Evolutionary conservation across 1,140 invertebrate species (phyloP).

Genomic region (Anthonomus grandis): DNA sequence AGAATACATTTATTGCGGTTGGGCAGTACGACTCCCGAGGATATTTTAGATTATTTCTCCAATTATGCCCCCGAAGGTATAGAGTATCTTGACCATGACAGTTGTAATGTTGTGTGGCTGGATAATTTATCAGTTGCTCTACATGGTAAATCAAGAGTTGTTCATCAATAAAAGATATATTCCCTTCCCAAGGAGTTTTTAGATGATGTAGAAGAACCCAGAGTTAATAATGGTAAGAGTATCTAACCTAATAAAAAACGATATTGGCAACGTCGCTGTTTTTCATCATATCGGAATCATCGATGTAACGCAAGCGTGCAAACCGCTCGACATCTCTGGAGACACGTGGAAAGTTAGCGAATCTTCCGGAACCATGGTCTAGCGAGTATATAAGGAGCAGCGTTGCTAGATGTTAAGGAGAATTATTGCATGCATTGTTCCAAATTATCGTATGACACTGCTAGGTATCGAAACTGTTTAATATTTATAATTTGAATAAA

Average conservation of each 20-base stretch:
- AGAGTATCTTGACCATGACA: slow-evolving; percentile 78
- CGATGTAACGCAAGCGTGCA: too few relatives aligned
- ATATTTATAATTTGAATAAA: too few relatives aligned
- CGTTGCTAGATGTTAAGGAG: too few relatives aligned
- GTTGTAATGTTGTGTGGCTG: slow-evolving; percentile 78
- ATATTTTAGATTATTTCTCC: slow-evolving; percentile 75
- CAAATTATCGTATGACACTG: too few relatives aligned
- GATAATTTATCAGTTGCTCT: slow-evolving; percentile 69
- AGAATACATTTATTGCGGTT: slow-evolving; percentile 74
- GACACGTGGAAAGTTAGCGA: too few relatives aligned
- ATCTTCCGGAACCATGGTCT: too few relatives aligned
- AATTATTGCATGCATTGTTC: too few relatives aligned
- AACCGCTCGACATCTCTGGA: too few relatives aligned
- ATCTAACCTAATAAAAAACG: slow-evolving; percentile 41
- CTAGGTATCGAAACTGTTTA: too few relatives aligned
- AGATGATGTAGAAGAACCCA: slow-evolving; percentile 43
- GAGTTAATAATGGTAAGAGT: slow-evolving; percentile 44
- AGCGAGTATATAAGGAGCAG: too few relatives aligned
- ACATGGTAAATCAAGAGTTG: slow-evolving; percentile 56
- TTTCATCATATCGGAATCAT: too few relatives aligned
- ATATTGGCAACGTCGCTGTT: slow-evolving; percentile 40
- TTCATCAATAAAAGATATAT: slow-evolving; percentile 40
- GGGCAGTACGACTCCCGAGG: slow-evolving; percentile 70
- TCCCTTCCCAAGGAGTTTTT: slow-evolving; percentile 49
- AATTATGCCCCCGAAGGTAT: slow-evolving; percentile 68